Evolutionary conservation across 2,797 vertebrate species (phyloP).

Genomic region (Distichodus sexfasciatus): DNA sequence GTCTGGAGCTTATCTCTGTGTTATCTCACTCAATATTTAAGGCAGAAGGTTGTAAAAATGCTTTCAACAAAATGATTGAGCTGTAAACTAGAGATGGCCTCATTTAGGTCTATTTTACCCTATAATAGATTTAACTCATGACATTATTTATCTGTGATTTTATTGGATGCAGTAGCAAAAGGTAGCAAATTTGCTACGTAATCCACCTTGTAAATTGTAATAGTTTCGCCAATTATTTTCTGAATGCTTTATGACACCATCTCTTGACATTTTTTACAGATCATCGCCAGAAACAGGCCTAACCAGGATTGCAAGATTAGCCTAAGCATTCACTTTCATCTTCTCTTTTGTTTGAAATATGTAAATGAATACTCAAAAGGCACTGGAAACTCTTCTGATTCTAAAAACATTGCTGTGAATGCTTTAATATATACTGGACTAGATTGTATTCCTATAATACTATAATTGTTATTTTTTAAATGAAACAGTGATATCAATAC

Average conservation of each 20-base stretch:
- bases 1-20: conserved; percentile 54
- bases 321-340: too few species aligned
- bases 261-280: not conserved
- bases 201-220: not conserved
- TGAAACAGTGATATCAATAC: too few species aligned
- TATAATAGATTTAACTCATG: conserved; percentile 15
- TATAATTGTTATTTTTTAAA: too few species aligned
- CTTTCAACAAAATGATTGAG: conserved; percentile 55
- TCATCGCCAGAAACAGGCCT: not conserved
- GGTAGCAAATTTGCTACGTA: conserved; percentile 6
- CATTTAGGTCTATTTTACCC: conserved; percentile 39
- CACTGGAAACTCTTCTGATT: too few species aligned
- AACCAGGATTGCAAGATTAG: too few species aligned
- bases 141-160: conserved; percentile 24
- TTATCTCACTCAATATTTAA: conserved; percentile 71
- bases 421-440: too few species aligned
- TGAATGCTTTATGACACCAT: not conserved
- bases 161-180: conserved; percentile 17
- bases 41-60: conserved; percentile 53
- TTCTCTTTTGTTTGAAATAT: not conserved
- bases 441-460: too few species aligned
- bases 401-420: too few species aligned
- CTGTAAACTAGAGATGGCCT: conserved; percentile 58
- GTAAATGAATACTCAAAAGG: too few species aligned
- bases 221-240: not conserved